These are phyloP conservation scores for Linyphia triangularis DNA, from an alignment of 2,888 invertebrate species.

Conservation along the genomic window DNA sequence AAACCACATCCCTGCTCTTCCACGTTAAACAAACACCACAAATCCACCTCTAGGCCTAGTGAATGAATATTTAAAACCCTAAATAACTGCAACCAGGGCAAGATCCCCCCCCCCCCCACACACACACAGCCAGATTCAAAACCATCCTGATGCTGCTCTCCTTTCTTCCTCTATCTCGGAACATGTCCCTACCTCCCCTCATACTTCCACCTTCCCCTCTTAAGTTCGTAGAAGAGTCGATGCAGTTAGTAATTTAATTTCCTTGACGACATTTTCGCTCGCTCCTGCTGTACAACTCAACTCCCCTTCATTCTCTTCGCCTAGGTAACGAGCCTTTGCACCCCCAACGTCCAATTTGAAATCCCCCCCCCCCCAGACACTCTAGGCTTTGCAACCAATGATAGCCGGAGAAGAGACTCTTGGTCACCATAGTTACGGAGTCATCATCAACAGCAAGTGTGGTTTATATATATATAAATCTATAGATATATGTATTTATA, in stretches of 20 bases:
- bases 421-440: slow-evolving; percentile 62
- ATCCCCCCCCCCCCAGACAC: slow-evolving; percentile 19
- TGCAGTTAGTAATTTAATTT: slow-evolving; percentile 76
- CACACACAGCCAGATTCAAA: not conserved
- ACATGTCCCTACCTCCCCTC: slow-evolving; percentile 35
- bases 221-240: slow-evolving; percentile 63
- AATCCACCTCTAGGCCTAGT: slow-evolving; percentile 11
- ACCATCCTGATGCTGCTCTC: slow-evolving; percentile 61
- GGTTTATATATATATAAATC: slow-evolving; percentile 20
- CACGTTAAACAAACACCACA: no score
- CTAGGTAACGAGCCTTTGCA: slow-evolving; percentile 72
- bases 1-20: no score
- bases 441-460: slow-evolving; percentile 67
- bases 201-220: not conserved
- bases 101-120: slow-evolving; percentile 27
- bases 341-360: slow-evolving; percentile 47
- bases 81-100: slow-evolving; percentile 38
- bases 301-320: slow-evolving; percentile 69
- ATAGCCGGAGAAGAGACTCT: slow-evolving; percentile 69
- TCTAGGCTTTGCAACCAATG: slow-evolving; percentile 71
- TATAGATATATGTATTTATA: slow-evolving; percentile 44
- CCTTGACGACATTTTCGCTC: slow-evolving; percentile 75
- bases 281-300: slow-evolving; percentile 39
- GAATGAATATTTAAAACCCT: slow-evolving; percentile 49
- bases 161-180: slow-evolving; percentile 46